These are phyloP conservation scores for Agriopis leucophaearia DNA, from an alignment of 2,888 invertebrate species.

Conservation along the genomic window DNA sequence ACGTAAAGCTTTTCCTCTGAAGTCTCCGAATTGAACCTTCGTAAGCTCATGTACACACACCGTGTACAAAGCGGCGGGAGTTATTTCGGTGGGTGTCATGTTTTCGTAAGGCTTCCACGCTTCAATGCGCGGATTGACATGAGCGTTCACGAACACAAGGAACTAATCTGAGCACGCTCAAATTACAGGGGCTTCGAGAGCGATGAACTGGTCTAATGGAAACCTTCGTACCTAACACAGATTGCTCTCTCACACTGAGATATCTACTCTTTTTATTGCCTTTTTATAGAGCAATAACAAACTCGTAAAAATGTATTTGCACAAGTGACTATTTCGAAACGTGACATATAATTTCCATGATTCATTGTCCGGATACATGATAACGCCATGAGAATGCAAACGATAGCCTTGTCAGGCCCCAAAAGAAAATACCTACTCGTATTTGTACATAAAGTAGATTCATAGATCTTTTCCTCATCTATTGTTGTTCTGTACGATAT, in stretches of 20 bases:
- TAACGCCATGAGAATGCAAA: constrained; percentile 42
- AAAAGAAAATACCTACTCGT: no score
- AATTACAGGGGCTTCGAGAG: constrained; percentile 56
- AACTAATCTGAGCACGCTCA: constrained; percentile 55
- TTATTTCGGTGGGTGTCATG: constrained; percentile 39
- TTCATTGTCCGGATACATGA: constrained; percentile 42
- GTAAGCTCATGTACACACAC: constrained; percentile 31
- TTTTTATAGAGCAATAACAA: constrained; percentile 14
- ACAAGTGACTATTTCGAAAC: constrained; percentile 20
- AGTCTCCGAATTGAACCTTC: constrained; percentile 33
- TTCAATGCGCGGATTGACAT: constrained; percentile 50
- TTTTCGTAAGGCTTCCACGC: constrained; percentile 51
- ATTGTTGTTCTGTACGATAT: constrained; percentile 7
- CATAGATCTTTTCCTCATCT: constrained; percentile 6
- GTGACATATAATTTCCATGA: constrained; percentile 37
- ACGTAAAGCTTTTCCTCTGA: constrained; percentile 22
- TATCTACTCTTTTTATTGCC: constrained; percentile 3
- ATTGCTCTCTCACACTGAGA: constrained; percentile 11
- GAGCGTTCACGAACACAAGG: constrained; percentile 47
- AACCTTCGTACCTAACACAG: constrained; percentile 32
- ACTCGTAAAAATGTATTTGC: constrained; percentile 25
- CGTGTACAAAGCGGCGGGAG: constrained; percentile 28
- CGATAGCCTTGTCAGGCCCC: constrained; percentile 10
- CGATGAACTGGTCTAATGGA: constrained; percentile 49
- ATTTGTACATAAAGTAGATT: background rate